These are phyloP conservation scores for Epizoanthus illoricatus DNA, from an alignment of 92 coral and sea anemone species.

Conservation along the genomic window DNA sequence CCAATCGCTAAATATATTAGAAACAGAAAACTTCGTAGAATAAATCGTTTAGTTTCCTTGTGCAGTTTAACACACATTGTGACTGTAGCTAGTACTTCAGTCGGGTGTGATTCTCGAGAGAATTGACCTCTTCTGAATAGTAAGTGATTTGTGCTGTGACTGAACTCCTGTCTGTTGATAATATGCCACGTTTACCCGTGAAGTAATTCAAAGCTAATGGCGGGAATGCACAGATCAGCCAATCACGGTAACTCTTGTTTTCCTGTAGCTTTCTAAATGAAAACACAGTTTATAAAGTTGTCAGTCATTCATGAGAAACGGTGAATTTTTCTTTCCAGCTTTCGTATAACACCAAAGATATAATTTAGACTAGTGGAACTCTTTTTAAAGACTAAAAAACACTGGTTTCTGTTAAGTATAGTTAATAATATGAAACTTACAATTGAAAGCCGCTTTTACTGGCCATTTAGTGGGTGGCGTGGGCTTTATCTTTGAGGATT, in stretches of 20 bases:
- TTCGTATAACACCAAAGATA: too few species aligned
- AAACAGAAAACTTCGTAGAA: conserved; percentile 64
- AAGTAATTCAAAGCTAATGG: conserved; percentile 26
- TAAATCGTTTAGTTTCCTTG: conserved; percentile 64
- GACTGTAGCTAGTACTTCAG: not conserved
- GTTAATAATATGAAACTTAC: too few species aligned
- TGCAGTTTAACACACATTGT: conserved; percentile 48
- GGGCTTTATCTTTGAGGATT: too few species aligned
- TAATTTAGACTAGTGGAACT: too few species aligned
- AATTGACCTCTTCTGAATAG: not conserved
- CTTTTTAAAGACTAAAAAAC: too few species aligned
- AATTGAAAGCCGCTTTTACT: too few species aligned
- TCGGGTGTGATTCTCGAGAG: not conserved
- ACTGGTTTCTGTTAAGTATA: too few species aligned
- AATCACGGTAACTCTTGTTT: not conserved
- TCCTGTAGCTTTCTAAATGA: too few species aligned
- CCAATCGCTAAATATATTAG: conserved; percentile 63
- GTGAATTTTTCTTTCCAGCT: too few species aligned
- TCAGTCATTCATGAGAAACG: too few species aligned
- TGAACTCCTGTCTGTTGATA: conserved; percentile 4
- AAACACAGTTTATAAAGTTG: too few species aligned
- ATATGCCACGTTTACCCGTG: conserved; percentile 23
- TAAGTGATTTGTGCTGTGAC: conserved; percentile 7
- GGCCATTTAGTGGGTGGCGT: too few species aligned
- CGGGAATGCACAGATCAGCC: not conserved